Base-by-base conservation (phyloP, 2,888 invertebrate genomes). In the Caenorhabditis afra region DNA sequence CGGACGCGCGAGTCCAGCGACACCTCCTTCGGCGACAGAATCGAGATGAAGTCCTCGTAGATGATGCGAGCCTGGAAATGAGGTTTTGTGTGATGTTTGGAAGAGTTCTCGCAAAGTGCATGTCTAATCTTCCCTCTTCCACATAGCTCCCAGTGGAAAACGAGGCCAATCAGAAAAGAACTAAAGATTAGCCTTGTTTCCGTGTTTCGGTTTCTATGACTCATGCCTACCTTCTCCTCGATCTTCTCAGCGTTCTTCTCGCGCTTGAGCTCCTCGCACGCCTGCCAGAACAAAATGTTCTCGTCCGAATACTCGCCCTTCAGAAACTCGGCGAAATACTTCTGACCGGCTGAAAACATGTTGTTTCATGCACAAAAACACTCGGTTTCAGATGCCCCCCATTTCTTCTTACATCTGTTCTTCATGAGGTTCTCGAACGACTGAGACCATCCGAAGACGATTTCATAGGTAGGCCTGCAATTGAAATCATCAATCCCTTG, bases 21-120 rank as follows among this genome's bases (percentile, higher is more conserved):
- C 91, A 98, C 96, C 94, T 99, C 99, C 92, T 96, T 97, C 84
- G 98, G 97, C 89, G 97, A 98, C 90, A 98, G 93, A 92, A 98
- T 98, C 91, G 98, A 98, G 93, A 99, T 97, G 93, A 97, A 99
- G 93, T 97, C 97, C 93, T 99, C 98, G 92, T 83, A 83, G 66
- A 83, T 83, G 70, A 83, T 83, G 23, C 83, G 79, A 22, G 83
- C 83, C 83, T 83, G 62, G 22, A 83, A 80, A 23, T n/a, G n/a
- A n/a, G n/a, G n/a, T n/a, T n/a, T n/a, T n/a, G n/a, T n/a, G n/a
- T n/a, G n/a, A n/a, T n/a, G n/a, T n/a, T n/a, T n/a, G n/a, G n/a
- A n/a, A n/a, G n/a, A n/a, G n/a, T n/a, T n/a, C n/a, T n/a, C n/a
- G n/a, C n/a, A n/a, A n/a, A n/a, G n/a, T n/a, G n/a, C n/a, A n/a